Percentiles rank a stretch among this genome's conserved stretches.
phyloP scores from a whole-genome alignment of 2,888 invertebrate genomes.

The Plemyria rubiginata region DNA sequence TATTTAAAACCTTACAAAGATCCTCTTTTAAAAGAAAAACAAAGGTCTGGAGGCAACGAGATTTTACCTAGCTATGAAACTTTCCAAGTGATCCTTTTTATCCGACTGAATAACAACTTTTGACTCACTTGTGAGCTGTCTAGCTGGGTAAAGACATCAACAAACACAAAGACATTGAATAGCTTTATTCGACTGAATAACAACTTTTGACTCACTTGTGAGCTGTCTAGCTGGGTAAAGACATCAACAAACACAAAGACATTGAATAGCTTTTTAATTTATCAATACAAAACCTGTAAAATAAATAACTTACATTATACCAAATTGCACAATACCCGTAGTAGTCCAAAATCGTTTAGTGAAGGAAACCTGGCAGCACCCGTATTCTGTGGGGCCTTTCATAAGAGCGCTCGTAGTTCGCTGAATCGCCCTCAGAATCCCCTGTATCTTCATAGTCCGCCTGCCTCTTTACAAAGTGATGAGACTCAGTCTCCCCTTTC shows the following conservation, averaged over 20 bases:
- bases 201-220: no score
- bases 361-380: slow-evolving; percentile 65
- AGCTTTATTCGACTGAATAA: no score
- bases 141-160: neutral
- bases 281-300: slow-evolving; percentile 2
- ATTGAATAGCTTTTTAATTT: slow-evolving; percentile 43
- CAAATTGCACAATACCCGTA: slow-evolving; percentile 38
- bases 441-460: slow-evolving; percentile 55
- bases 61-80: no score
- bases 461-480: slow-evolving; percentile 64
- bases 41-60: no score
- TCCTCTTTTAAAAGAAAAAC: no score
- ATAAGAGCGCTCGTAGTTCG: slow-evolving; percentile 54
- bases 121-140: no score
- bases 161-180: slow-evolving; percentile 42
- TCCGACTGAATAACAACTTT: no score
- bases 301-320: neutral
- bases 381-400: slow-evolving; percentile 66
- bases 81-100: no score
- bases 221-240: no score
- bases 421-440: slow-evolving; percentile 46
- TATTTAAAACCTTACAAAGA: no score
- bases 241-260: slow-evolving; percentile 28
- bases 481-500: slow-evolving; percentile 23
- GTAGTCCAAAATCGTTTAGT: slow-evolving; percentile 44